Conservation (phyloP, 2,888 invertebrate species). For the Drosophila anomalipes region DNA sequence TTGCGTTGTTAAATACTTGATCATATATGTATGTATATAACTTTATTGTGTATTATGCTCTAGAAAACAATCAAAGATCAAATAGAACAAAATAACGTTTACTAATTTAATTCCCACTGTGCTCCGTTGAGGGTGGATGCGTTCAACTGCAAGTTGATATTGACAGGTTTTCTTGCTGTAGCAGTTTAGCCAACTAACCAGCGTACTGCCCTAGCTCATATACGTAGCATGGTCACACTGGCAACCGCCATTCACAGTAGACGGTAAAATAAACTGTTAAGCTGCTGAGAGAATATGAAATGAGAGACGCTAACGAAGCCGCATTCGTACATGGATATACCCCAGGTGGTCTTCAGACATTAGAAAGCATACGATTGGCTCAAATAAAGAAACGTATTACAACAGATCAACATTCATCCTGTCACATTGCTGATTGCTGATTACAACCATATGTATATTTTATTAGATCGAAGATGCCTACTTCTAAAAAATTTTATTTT, state of each 20-base stretch:
- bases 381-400: not conserved
- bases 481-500: not conserved
- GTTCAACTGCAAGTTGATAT: slow-evolving; percentile 1
- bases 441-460: not conserved
- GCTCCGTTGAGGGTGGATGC: slow-evolving; percentile 2
- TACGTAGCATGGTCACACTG: not conserved
- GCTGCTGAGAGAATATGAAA: not conserved
- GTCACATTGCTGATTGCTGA: not conserved
- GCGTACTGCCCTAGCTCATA: not conserved
- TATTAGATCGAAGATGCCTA: not conserved
- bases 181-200: not conserved
- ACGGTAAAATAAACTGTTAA: not conserved
- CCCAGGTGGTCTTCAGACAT: not conserved
- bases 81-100: not conserved
- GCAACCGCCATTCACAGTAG: not conserved
- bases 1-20: not conserved
- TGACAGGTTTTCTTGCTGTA: slow-evolving; percentile 2
- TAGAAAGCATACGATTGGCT: not conserved
- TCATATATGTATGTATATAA: not conserved
- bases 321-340: not conserved
- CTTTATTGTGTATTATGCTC: not conserved
- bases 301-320: not conserved
- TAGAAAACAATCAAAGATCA: not conserved
- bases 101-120: not conserved
- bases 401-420: not conserved